Evolutionary conservation across 2,113 vertebrate genomes (phyloP).

Genomic region (Panthera tigris): DNA sequence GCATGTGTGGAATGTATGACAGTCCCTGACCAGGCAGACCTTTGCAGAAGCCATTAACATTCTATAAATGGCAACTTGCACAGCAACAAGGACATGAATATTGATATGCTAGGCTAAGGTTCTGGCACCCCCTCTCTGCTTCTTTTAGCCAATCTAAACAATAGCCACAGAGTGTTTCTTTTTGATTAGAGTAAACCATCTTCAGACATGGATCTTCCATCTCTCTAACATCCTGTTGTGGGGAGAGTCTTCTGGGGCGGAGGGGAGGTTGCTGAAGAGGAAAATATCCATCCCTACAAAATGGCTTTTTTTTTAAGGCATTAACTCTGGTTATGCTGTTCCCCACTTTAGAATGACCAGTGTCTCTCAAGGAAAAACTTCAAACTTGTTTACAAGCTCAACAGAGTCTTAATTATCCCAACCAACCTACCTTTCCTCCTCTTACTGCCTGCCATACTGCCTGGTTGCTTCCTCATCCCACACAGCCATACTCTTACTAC

Average conservation of each 20-base stretch:
- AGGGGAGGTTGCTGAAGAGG: neutral
- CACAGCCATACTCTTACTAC: neutral
- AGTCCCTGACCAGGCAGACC: neutral
- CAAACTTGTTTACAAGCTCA: neutral
- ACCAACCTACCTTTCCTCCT: neutral
- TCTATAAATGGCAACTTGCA: slow-evolving; percentile 7
- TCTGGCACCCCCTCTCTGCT: neutral
- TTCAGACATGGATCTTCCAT: neutral
- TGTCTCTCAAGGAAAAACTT: neutral
- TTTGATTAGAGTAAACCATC: neutral
- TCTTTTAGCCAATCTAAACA: neutral
- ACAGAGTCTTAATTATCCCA: neutral
- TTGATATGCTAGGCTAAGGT: neutral
- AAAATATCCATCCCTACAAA: neutral
- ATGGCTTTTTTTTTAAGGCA: neutral
- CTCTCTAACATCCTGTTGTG: neutral
- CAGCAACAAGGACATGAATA: neutral
- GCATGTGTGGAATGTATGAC: neutral
- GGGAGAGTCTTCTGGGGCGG: neutral
- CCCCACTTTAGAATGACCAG: neutral
- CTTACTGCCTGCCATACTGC: neutral
- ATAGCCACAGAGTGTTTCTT: neutral
- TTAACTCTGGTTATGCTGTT: neutral
- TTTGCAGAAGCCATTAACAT: slow-evolving; percentile 19
- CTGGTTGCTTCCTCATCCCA: neutral